These are phyloP conservation scores for Eueremaeus valkanovi DNA, from an alignment of 2,888 invertebrate genomes.

Conservation along the genomic window DNA sequence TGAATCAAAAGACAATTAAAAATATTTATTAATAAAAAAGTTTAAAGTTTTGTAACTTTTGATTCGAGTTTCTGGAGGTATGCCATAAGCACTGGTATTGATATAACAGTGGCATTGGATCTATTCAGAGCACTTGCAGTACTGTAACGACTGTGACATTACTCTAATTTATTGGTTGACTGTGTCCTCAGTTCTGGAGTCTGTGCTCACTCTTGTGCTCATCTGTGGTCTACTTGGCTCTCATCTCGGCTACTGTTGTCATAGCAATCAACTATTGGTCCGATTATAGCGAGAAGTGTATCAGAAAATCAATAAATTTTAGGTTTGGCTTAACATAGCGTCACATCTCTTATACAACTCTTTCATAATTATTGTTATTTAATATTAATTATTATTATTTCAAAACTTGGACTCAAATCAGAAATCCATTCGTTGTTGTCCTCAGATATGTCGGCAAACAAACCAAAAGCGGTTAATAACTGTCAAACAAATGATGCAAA, in stretches of 20 bases:
- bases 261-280: constrained; percentile 5
- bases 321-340: constrained; percentile 21
- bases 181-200: background rate
- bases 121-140: too few species aligned
- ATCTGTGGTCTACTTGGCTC: background rate
- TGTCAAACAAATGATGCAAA: background rate
- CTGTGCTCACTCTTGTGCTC: constrained; percentile 26
- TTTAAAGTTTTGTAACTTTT: background rate
- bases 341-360: background rate
- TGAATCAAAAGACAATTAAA: background rate
- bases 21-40: background rate
- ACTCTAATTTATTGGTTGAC: too few species aligned
- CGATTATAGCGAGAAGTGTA: background rate
- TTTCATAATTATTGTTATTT: background rate
- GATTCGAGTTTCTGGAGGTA: background rate
- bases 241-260: too few species aligned
- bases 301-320: constrained; percentile 29
- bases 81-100: too few species aligned
- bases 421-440: background rate
- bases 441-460: background rate
- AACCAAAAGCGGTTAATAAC: background rate
- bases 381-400: background rate
- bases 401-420: background rate
- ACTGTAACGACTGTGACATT: too few species aligned
- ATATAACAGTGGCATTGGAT: too few species aligned